phyloP scores from a whole-genome alignment of 2,113 vertebrate species.

The Indicator indicator region DNA sequence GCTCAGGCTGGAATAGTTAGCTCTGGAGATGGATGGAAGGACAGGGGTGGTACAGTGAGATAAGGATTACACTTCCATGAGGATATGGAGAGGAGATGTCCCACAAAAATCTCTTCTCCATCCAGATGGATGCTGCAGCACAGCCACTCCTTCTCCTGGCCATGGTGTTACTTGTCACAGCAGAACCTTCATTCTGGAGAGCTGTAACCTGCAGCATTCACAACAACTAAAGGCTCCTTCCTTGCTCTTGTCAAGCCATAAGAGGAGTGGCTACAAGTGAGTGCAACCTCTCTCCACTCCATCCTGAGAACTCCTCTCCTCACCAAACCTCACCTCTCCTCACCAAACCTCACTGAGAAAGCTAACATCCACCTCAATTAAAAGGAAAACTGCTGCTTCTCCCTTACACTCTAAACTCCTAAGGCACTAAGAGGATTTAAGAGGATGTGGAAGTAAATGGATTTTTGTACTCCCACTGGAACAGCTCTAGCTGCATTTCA shows the following conservation, averaged over 20 bases:
- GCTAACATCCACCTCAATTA: background rate
- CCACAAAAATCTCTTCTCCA: background rate
- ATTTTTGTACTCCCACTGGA: conserved; percentile 17
- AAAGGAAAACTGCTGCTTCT: background rate
- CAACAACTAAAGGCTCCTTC: background rate
- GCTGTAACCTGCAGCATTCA: background rate
- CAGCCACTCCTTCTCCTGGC: background rate
- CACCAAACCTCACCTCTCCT: background rate
- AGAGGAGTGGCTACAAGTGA: background rate
- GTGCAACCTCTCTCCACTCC: background rate
- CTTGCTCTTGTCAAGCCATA: background rate
- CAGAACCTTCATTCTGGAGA: background rate
- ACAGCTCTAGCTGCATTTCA: background rate
- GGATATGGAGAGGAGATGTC: fast-evolving
- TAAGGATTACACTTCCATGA: fast-evolving
- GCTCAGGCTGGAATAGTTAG: fast-evolving
- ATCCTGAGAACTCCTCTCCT: background rate
- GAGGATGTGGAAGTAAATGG: conserved; percentile 15
- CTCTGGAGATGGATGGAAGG: background rate
- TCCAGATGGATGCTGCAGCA: fast-evolving
- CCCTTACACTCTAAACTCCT: background rate
- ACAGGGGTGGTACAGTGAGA: too few relatives aligned
- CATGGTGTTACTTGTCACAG: too few relatives aligned
- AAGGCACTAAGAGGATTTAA: conserved; percentile 30
- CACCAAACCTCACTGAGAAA: background rate